Evolutionary conservation across 2,888 invertebrate species (phyloP).

Genomic region (Pegoplata infirma): DNA sequence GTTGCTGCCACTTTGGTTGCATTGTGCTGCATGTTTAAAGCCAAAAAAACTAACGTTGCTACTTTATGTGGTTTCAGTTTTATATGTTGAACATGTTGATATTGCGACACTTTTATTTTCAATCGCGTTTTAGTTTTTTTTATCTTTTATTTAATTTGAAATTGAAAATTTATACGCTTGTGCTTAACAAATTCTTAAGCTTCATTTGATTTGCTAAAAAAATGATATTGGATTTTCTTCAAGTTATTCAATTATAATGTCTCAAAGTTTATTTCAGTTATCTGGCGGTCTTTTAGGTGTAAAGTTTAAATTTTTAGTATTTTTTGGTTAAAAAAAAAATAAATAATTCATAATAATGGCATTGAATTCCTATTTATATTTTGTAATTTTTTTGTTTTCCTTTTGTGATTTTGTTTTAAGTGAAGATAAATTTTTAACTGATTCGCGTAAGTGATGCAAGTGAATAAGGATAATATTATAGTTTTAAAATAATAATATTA

Average conservation of each 20-base stretch:
- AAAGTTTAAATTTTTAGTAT: slow-evolving; percentile 37
- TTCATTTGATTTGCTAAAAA: slow-evolving; percentile 1
- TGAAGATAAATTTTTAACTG: slow-evolving; percentile 70
- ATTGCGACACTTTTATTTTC: slow-evolving; percentile 57
- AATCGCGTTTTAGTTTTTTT: slow-evolving; percentile 39
- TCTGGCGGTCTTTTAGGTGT: slow-evolving; percentile 54
- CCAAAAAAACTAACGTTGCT: background rate
- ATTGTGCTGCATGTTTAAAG: background rate
- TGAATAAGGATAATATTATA: too few species aligned
- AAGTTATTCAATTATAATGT: slow-evolving; percentile 10
- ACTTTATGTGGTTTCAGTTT: background rate
- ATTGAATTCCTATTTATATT: slow-evolving; percentile 27
- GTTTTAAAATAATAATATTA: too few species aligned
- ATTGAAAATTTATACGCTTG: background rate
- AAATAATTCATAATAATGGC: slow-evolving; percentile 24
- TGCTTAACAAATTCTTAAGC: slow-evolving; percentile 34
- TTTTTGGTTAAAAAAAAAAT: background rate
- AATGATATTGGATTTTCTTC: background rate
- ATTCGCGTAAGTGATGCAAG: slow-evolving; percentile 77
- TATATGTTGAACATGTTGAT: slow-evolving; percentile 30
- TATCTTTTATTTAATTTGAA: background rate
- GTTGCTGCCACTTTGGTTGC: slow-evolving; percentile 6
- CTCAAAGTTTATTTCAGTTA: slow-evolving; percentile 38
- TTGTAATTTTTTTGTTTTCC: background rate
- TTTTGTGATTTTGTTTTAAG: slow-evolving; percentile 45